phyloP scores from a whole-genome alignment of 1,140 invertebrate species.

The Drosophila trapezifrons region DNA sequence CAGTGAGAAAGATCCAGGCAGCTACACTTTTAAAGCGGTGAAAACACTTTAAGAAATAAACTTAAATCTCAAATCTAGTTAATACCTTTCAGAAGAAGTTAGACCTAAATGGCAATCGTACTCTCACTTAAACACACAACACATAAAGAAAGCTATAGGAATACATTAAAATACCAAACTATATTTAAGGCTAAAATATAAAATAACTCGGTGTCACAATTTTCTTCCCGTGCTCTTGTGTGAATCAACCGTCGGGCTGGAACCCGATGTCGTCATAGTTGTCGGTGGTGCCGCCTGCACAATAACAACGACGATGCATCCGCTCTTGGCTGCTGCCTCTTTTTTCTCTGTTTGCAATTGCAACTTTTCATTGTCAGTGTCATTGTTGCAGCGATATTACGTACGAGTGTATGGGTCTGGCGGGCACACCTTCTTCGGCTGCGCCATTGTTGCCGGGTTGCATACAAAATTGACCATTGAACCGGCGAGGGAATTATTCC shows the following conservation, averaged over 20 bases:
- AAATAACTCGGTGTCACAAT: neutral
- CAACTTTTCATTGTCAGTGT: slow-evolving; percentile 75
- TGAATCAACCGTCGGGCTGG: slow-evolving; percentile 22
- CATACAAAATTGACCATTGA: slow-evolving; percentile 74
- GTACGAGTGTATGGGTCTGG: slow-evolving; percentile 17
- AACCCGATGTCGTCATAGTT: slow-evolving; percentile 66
- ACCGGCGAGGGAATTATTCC: slow-evolving; percentile 56
- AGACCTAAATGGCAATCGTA: too few species aligned
- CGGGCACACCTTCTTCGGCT: slow-evolving; percentile 51
- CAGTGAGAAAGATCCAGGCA: neutral
- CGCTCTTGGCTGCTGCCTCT: slow-evolving; percentile 57
- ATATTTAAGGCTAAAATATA: neutral
- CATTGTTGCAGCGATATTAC: slow-evolving; percentile 67
- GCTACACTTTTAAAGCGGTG: neutral
- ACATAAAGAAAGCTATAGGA: too few species aligned
- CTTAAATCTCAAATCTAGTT: too few species aligned
- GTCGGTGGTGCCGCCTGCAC: slow-evolving; percentile 56
- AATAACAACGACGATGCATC: slow-evolving; percentile 59
- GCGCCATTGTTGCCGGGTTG: slow-evolving; percentile 53
- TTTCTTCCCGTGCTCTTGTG: slow-evolving; percentile 27
- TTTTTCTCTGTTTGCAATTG: slow-evolving; percentile 31
- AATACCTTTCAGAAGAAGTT: too few species aligned
- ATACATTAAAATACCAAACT: neutral
- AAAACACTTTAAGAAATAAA: too few species aligned
- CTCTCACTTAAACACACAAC: too few species aligned